Base-by-base conservation (phyloP, 2,888 invertebrate species). In the Drosophila vallismaia region DNA sequence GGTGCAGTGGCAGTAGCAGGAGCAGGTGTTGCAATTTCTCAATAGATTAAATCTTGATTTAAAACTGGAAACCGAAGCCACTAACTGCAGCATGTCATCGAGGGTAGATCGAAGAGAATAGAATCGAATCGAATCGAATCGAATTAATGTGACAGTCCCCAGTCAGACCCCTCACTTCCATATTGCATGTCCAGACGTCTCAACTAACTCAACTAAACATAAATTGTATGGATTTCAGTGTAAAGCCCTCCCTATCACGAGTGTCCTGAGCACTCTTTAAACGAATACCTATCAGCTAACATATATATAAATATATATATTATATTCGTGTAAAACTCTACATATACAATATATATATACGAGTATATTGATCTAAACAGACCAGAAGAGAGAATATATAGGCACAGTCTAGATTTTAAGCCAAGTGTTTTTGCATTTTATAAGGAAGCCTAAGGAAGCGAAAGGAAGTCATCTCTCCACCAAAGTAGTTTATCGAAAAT, bases 191-290 rank as follows among this genome's bases (percentile, higher is more conserved):
- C 44, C 62, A 60, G 48, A 48, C 59, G 51, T 64, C 63, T 62
- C 49, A 75, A 78, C 67, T 68, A 76, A 78, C 71, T 84, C 76
- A 42, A 42, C 40, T 42, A 78, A 36, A 48, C 82, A 74, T 81
- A 74, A 68, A 81, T 76, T 78, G 82, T 76, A 87, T 83, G 82
- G 87, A 83, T 83, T 83, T 83, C 82, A 83, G 73, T 87, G 73
- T 74, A 81, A 83, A 87, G 85, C 82, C 82, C 82, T 87, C 87
- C 82, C 85, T 74, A 52, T 56, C 68, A 74, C 51, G 59, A 72
- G 72, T 59, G 58, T 36, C 55, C 24, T 29, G 12, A 42, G 49
- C 71, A 70, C 70, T 71, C 69, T 59, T 46, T 69, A 64, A 71
- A 48, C 51, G 45, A 58, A 73, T 54, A 72, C 71, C 64, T 72